Percentiles rank a stretch among this genome's conserved stretches.
Conservation (phyloP, 1,140 invertebrate genomes). For the Hyposmocoma kahamanoa region DNA sequence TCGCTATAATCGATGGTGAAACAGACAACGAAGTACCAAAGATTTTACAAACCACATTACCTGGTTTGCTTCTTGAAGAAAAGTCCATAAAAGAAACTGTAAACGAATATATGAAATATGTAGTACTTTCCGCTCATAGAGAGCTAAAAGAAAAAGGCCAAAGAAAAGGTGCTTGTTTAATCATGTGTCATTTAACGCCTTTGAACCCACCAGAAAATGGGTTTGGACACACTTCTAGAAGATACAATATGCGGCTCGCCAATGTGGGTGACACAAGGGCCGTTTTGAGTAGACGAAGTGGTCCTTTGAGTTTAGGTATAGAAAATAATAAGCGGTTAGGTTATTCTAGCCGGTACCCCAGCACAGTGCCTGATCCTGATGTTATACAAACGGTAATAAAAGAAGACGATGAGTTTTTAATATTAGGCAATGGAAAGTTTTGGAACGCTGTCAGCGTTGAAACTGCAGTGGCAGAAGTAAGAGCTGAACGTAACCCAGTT, state of each 20-base stretch:
- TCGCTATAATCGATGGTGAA: slow-evolving; percentile 88
- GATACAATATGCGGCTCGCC: slow-evolving; percentile 80
- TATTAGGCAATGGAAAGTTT: slow-evolving; percentile 84
- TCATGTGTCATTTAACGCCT: slow-evolving; percentile 81
- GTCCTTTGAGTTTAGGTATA: slow-evolving; percentile 74
- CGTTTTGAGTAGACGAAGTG: slow-evolving; percentile 79
- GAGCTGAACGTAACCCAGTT: slow-evolving; percentile 82
- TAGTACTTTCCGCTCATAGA: slow-evolving; percentile 83
- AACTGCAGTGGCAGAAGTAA: slow-evolving; percentile 83
- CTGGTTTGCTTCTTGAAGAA: slow-evolving; percentile 84
- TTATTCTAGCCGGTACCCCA: slow-evolving; percentile 78
- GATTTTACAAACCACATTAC: slow-evolving; percentile 82
- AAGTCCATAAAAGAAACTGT: slow-evolving; percentile 85
- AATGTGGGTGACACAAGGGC: slow-evolving; percentile 83
- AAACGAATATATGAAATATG: slow-evolving; percentile 88
- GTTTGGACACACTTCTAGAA: slow-evolving; percentile 59
- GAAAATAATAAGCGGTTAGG: slow-evolving; percentile 77
- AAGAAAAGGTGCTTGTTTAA: slow-evolving; percentile 80
- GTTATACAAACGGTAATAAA: slow-evolving; percentile 83
- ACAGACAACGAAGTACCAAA: slow-evolving; percentile 80
- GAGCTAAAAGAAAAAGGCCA: slow-evolving; percentile 83
- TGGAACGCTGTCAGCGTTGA: slow-evolving; percentile 85
- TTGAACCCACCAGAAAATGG: slow-evolving; percentile 69
- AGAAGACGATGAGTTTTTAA: slow-evolving; percentile 87
- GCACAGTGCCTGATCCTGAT: slow-evolving; percentile 82